Base-by-base conservation (phyloP, 2,888 invertebrate genomes). In the Heteromurus nitidus region DNA sequence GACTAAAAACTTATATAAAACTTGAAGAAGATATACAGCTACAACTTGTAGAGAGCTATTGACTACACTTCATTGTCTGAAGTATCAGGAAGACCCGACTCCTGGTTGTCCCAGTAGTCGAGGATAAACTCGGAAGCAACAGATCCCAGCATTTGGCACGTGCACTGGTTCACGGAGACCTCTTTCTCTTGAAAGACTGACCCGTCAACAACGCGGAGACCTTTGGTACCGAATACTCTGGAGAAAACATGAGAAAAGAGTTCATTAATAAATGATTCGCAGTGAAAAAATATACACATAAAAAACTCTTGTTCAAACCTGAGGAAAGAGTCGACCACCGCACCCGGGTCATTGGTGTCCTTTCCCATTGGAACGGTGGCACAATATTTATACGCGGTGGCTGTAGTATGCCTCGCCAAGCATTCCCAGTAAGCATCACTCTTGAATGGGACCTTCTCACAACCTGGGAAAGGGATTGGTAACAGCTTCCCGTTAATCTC, bases 121-220 rank as follows among this genome's bases (percentile, higher is more conserved):
- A 80, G 73, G 5, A 84, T 81, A 50, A 84, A 77, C 24, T 84
- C 84, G 18, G 80, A 68, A 26, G 84, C 84, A n/a, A 84, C 60
- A 20, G 82, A 82, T 64, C 82, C 84, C 60, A 84, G 50, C 84
- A 84, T 84, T 72, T 81, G 80, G 79, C 82, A 82, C 73, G 84
- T 84, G 55, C 82, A 82, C 55, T 84, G 84, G 65, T 84, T 84
- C 60, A 84, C 81, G 28, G 82, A 82, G 28, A 82, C 84, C 53
- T 84, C 81, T 75, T 77, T 75, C 65, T 82, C 84, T 74, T 82
- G 84, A 77, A 84, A 80, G 67, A 84, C 84, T 47, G 84, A 84
- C 47, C 84, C 84, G 67, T 84, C 84, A 65, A 84, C 77, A n/a
- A 84, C 81, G 47, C 84, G 77, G n/a, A 84, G 75, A 16, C 82